Evolutionary conservation across 2,888 invertebrate species (phyloP), one percentile per base, ranked within the genome.

Genomic region (Trachelus troglodyta): DNA sequence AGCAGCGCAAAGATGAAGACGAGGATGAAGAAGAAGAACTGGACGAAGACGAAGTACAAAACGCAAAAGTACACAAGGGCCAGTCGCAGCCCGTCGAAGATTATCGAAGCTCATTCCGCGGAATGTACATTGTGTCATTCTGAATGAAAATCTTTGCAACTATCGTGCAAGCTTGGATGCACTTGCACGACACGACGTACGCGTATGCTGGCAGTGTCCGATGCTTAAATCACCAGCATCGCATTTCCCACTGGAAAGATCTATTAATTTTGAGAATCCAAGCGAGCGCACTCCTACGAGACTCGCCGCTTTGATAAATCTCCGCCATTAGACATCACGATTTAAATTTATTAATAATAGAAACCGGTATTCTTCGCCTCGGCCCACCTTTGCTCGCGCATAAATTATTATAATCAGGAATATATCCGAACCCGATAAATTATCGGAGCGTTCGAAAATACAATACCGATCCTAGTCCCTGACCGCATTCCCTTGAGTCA

Each of bases 261-360:
- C 80, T 79, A 81, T 80, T 75, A 68, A 77, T 79, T 77, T 69
- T 69, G 69, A 76, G 74, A 40, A 74, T 77, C 74, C 74, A 79
- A 75, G 40, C 69, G 15, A 75, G 30, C 40, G 78, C 73, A 76
- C 81, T 74, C 76, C 78, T 79, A 85, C 81, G 79, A 83, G 84
- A 81, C 81, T 76, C 75, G 73, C 69, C 79, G 79, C 35, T 34
- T 34, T 76, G 86, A 88, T 87, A 88, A 89, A 89, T 88, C 85
- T 85, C 82, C 80, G 81, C 69, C 76, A 74, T 80, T 79, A 81
- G 78, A 81, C 85, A 83, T 84, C 82, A 85, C 84, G 85, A 88
- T 89, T 88, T 85, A 86, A 89, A 89, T 89, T 88, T 89, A 89
- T 90, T 87, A 89, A 88, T 89, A 89, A 89, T 88, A 87, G 87